Evolutionary conservation across 2,797 vertebrate species (phyloP).

Genomic region (Typhlichthys eigenmanni): DNA sequence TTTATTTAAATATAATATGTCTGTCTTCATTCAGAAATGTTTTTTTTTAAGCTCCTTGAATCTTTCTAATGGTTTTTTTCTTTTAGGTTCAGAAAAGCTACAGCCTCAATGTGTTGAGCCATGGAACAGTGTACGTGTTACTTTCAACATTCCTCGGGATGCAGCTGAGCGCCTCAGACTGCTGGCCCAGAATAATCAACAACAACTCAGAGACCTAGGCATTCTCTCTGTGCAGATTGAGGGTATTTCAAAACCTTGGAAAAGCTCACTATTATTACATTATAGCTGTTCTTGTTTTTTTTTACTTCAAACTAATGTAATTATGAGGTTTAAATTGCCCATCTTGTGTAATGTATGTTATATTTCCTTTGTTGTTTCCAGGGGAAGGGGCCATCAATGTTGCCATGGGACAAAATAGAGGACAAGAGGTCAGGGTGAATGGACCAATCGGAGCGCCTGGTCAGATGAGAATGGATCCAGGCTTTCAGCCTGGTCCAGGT

Average conservation of each 20-base stretch:
- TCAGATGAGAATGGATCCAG: conserved; percentile 88
- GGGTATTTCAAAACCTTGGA: conserved; percentile 74
- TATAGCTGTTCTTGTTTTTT: background rate
- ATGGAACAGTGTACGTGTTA: conserved; percentile 98
- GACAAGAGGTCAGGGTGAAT: conserved; percentile 93
- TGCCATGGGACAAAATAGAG: conserved; percentile 87
- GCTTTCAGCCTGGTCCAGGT: conserved; percentile 90
- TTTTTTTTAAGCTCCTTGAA: background rate
- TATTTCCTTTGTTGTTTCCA: conserved; percentile 53
- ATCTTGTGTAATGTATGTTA: background rate
- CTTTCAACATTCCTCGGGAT: conserved; percentile 98
- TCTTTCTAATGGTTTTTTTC: background rate
- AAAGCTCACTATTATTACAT: background rate
- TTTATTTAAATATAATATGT: background rate
- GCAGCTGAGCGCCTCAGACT: conserved; percentile 92
- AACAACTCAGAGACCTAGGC: conserved; percentile 95
- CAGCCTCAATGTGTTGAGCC: conserved; percentile 89
- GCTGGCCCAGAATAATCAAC: conserved; percentile 96
- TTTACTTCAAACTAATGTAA: background rate
- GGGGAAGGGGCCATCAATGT: conserved; percentile 98
- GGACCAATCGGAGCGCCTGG: conserved; percentile 87
- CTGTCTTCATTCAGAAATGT: background rate
- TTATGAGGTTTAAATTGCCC: no score
- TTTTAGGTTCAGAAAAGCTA: conserved; percentile 82
- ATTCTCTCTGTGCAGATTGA: conserved; percentile 98